Evolutionary conservation across 2,888 invertebrate genomes (phyloP).

Genomic region (Nomada ruficornis): DNA sequence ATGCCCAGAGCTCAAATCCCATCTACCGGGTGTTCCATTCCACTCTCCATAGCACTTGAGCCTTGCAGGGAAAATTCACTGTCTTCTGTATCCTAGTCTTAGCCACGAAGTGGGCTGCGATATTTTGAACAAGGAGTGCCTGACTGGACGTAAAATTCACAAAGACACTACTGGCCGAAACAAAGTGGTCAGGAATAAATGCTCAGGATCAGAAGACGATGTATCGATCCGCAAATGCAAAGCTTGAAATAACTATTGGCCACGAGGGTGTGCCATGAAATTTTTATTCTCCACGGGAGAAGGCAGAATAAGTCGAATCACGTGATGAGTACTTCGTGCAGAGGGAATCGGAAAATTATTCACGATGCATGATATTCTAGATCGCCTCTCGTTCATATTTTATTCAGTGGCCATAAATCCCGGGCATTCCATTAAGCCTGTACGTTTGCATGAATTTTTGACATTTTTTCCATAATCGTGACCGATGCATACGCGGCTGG

Average conservation of each 20-base stretch:
- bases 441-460: conserved; percentile 1
- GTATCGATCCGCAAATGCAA: too few relatives aligned
- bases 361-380: conserved; percentile 52
- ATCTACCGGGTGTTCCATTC: conserved; percentile 59
- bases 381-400: conserved; percentile 61
- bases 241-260: too few relatives aligned
- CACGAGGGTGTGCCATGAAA: background rate
- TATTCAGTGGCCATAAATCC: conserved; percentile 66
- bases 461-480: background rate
- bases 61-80: too few relatives aligned
- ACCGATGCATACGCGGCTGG: background rate
- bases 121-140: too few relatives aligned
- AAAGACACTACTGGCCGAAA: too few relatives aligned
- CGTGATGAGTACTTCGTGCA: background rate
- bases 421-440: conserved; percentile 60
- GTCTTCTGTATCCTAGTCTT: too few relatives aligned
- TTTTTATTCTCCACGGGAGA: background rate
- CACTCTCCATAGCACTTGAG: conserved; percentile 5
- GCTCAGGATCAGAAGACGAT: too few relatives aligned
- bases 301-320: background rate
- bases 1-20: conserved; percentile 29
- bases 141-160: background rate
- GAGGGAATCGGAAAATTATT: conserved; percentile 60
- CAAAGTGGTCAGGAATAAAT: too few relatives aligned
- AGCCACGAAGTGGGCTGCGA: too few relatives aligned